Conservation (phyloP, 2,888 invertebrate genomes). For the Sphaerophoria rueppellii region DNA sequence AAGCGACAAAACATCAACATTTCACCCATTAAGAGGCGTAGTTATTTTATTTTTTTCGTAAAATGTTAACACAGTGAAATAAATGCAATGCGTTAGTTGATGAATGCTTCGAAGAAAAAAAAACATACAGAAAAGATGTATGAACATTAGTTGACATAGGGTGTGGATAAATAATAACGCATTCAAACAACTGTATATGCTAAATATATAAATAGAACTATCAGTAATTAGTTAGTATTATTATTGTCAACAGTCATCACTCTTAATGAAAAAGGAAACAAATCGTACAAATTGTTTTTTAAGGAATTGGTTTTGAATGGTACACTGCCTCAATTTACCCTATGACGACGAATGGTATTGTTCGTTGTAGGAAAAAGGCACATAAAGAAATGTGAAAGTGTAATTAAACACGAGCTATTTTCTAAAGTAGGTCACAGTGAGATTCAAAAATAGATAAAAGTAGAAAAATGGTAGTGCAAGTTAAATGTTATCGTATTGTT, state of each 20-base stretch:
- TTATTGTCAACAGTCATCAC: too few species aligned
- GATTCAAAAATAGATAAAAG: background rate
- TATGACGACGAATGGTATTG: background rate
- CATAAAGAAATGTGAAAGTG: constrained; percentile 25
- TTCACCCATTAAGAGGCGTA: constrained; percentile 1
- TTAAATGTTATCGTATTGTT: too few species aligned
- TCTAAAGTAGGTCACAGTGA: constrained; percentile 26
- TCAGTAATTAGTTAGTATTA: too few species aligned
- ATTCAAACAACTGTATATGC: too few species aligned
- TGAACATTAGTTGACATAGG: too few species aligned
- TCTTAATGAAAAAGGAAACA: too few species aligned
- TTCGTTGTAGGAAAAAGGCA: background rate
- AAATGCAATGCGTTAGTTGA: too few species aligned
- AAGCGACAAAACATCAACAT: constrained; percentile 3
- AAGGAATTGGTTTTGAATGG: background rate
- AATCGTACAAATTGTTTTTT: too few species aligned
- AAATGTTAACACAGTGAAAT: too few species aligned
- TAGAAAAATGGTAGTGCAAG: too few species aligned
- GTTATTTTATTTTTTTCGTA: background rate
- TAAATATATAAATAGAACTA: too few species aligned
- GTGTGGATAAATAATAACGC: too few species aligned
- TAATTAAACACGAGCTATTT: constrained; percentile 28
- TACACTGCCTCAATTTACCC: background rate
- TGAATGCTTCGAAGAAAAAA: background rate
- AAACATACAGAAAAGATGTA: background rate